Evolutionary conservation across 2,888 invertebrate genomes (phyloP).

Genomic region (Pseudococcus jackbeardsleyi): DNA sequence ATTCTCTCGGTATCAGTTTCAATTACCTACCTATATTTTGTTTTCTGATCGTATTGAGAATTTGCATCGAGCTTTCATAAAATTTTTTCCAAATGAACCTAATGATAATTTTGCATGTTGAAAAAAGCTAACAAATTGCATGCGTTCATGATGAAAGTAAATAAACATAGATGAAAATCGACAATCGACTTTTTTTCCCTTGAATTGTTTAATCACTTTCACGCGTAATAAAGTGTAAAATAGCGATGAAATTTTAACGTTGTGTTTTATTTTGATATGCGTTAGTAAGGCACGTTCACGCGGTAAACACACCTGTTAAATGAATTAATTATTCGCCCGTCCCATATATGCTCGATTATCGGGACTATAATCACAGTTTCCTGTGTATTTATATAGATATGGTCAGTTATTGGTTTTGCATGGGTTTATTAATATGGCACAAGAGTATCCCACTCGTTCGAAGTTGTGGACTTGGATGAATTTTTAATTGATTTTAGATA

Average conservation of each 20-base stretch:
- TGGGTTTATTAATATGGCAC: background rate
- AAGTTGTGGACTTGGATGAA: too few relatives aligned
- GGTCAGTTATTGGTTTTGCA: background rate
- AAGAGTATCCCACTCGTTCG: background rate
- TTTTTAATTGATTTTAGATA: too few relatives aligned
- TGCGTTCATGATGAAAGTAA: background rate
- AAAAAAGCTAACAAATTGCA: background rate
- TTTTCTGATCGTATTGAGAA: too few relatives aligned
- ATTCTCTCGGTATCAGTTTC: too few relatives aligned
- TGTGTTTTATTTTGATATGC: background rate
- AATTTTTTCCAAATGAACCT: background rate
- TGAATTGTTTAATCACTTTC: background rate
- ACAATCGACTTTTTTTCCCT: background rate
- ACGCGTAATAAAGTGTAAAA: background rate
- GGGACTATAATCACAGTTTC: background rate
- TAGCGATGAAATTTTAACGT: background rate
- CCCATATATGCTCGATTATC: background rate
- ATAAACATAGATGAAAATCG: background rate
- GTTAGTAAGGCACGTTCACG: background rate
- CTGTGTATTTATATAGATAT: constrained; percentile 11
- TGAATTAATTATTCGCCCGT: background rate
- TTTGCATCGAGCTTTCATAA: too few relatives aligned
- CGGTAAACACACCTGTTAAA: constrained; percentile 1
- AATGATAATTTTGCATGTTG: background rate
- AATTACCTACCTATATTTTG: too few relatives aligned